Base-by-base conservation (phyloP, 2,113 vertebrate genomes). In the Pollimyrus isidori region DNA sequence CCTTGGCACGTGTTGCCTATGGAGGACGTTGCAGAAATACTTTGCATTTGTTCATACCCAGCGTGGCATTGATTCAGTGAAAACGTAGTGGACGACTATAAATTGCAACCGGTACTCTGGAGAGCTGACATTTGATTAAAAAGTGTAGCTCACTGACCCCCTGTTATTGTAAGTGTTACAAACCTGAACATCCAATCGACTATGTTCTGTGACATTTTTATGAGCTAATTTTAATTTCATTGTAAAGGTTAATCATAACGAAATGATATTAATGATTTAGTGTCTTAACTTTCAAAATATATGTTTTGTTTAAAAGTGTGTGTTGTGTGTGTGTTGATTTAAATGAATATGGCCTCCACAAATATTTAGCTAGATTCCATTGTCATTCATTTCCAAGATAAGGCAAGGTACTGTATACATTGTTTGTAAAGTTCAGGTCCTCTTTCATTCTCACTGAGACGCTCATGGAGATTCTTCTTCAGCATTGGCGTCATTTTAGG, bases 121-220 rank as follows among this genome's bases (percentile, higher is more conserved):
- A 84, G 82, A 84, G 82, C 82, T 84, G 82, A 84, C 82, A 48
- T 84, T 48, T 46, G 82, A 84, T 84, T 84, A 84, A 84, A 84
- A 13, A 84, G 9, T 23, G 21, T 84, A 48, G 80, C 80, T 45
- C 35, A 4, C 69, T 76, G 69, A 39, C 35, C 35, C 30, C 73
- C 35, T 80, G 17, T 80, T 80, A 80, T n/a, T 84, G 19, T n/a
- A 84, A 45, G 45, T 84, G 45, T 48, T 46, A 84, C 82, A 84
- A 84, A 84, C 73, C 73, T 42, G 73, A 80, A 80, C 15, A 80
- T 80, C 0, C 4, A 80, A 80, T 80, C 73, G 73, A 42, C 73
- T 42, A 42, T 1, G 17, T 80, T 42, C 35, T 80, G 73, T 80
- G 73, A 80, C 73, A 80, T 80, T 80, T 80, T 80, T 80, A 80